phyloP scores from a whole-genome alignment of 2,113 vertebrate species.

The Sebastes fasciatus region DNA sequence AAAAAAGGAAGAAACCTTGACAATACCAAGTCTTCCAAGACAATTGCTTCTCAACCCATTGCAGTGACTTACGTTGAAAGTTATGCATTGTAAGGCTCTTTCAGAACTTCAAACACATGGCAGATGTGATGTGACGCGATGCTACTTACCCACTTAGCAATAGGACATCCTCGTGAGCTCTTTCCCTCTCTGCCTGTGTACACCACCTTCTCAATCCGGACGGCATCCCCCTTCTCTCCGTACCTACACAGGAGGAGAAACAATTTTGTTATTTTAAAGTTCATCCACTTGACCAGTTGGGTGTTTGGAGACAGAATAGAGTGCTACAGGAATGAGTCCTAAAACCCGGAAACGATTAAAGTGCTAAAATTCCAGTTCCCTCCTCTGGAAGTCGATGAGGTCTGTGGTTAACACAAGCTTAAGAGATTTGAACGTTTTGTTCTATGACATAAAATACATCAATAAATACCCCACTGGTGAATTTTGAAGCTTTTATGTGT shows the following conservation, averaged over 20 bases:
- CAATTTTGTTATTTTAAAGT: background rate
- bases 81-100: background rate
- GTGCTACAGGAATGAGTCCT: no score
- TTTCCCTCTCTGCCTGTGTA: slow-evolving; percentile 97
- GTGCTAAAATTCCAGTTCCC: no score
- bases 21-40: background rate
- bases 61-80: background rate
- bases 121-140: background rate
- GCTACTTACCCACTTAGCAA: slow-evolving; percentile 97
- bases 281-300: background rate
- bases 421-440: no score
- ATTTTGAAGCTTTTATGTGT: no score
- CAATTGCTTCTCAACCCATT: background rate
- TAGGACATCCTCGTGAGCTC: slow-evolving; percentile 97
- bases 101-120: background rate
- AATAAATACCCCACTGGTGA: no score
- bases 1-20: background rate
- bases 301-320: no score
- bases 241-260: slow-evolving; percentile 83
- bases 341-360: no score
- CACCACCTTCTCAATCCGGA: slow-evolving; percentile 96
- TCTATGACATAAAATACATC: no score
- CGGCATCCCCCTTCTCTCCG: slow-evolving; percentile 94
- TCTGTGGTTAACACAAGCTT: no score
- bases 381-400: no score